Conservation (phyloP, 2,888 invertebrate species). For the Parnassius orleans region DNA sequence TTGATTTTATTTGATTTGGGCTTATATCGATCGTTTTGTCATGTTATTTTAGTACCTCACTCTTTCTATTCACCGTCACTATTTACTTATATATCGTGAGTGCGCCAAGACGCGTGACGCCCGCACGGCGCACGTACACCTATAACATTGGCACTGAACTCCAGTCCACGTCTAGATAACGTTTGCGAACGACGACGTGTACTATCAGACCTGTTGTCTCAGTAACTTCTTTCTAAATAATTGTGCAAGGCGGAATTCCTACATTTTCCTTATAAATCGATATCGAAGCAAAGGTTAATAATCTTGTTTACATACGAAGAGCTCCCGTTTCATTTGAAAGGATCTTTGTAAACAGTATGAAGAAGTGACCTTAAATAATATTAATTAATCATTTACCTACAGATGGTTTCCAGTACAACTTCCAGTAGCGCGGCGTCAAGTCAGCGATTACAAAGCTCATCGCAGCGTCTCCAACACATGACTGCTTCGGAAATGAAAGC, state of each 20-base stretch:
- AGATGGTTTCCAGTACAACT: constrained; percentile 80
- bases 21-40: constrained; percentile 37
- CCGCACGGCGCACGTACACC: constrained; percentile 59
- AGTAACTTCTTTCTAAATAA: constrained; percentile 28
- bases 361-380: constrained; percentile 5
- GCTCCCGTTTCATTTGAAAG: constrained; percentile 12
- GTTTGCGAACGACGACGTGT: constrained; percentile 54
- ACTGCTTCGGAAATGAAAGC: constrained; percentile 89
- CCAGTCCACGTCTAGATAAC: constrained; percentile 73
- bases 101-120: constrained; percentile 77
- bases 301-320: constrained; percentile 35
- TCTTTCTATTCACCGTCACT: constrained; percentile 49
- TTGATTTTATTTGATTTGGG: constrained; percentile 22
- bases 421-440: constrained; percentile 82
- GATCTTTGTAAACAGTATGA: background rate
- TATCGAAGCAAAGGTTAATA: constrained; percentile 35
- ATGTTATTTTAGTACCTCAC: constrained; percentile 53
- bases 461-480: constrained; percentile 77
- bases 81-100: constrained; percentile 54
- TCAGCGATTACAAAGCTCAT: constrained; percentile 81
- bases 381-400: constrained; percentile 23
- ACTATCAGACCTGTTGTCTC: constrained; percentile 34
- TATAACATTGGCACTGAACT: constrained; percentile 77
- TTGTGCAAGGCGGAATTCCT: constrained; percentile 24
- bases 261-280: constrained; percentile 22